Evolutionary conservation across 1,140 invertebrate genomes (phyloP), one percentile per base, ranked within the genome.

Genomic region (Saccostrea cuccullata): DNA sequence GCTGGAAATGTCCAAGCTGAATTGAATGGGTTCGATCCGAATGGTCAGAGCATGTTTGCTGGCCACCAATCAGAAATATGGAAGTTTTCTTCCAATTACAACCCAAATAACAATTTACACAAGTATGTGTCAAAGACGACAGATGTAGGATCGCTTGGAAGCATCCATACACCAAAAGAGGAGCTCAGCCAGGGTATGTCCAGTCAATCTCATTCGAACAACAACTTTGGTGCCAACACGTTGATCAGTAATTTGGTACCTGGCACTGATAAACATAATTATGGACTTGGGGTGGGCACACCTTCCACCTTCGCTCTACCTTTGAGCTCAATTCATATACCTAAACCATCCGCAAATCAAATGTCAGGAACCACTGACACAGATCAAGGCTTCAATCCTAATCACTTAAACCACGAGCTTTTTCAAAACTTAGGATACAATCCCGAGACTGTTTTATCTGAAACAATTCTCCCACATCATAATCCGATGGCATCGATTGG

Each of bases 71-170:
- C 82, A n/a, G 55, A 26, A n/a, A 58, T 26, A 55, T 90, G 89
- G 89, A 73, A 82, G 56, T 60, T 90, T 11, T 23, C 56, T 47
- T 83, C 56, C n/a, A 77, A 86, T n/a, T 90, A 90, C 67, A 88
- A 90, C 56, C 89, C 89, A 8, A 90, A 87, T 56, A 64, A 86
- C 17, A 85, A 86, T 30, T 84, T 90, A 60, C 56, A 85, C 4
- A 85, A 85, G 3, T 85, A 85, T 60, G 55, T 85, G 60, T 58
- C 84, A 30, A 56, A 64, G 17, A 12, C 55, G 17, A 56, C 56
- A n/a, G 55, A 36, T n/a, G 55, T 64, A 1, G 84, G 84, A 55
- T 60, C 55, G n/a, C 84, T 85, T 36, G 84, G 84, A 20, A 20
- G 47, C 60, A 60, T 77, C 26, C 9, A 77, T 17, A 77, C 70